Conservation (phyloP, 2,888 invertebrate genomes). For the Limenitis camilla region DNA sequence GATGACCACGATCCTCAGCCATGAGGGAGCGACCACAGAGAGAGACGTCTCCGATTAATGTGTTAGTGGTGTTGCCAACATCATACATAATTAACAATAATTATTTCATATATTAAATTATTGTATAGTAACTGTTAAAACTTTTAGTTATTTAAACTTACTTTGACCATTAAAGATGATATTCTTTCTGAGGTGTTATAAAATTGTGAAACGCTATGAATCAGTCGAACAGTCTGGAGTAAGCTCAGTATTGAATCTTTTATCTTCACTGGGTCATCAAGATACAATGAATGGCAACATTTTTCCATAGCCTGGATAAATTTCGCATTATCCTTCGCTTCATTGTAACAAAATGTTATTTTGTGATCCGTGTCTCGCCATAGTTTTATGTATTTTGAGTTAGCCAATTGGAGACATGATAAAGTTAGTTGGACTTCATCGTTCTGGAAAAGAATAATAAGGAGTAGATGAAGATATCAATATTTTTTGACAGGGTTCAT, state of each 20-base stretch:
- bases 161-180: slow-evolving; percentile 96
- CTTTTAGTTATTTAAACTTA: slow-evolving; percentile 38
- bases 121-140: neutral
- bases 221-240: slow-evolving; percentile 90
- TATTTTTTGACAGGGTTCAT: too few relatives aligned
- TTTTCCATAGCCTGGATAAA: slow-evolving; percentile 93
- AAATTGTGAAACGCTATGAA: slow-evolving; percentile 93
- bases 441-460: slow-evolving; percentile 54
- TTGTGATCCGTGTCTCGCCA: slow-evolving; percentile 92
- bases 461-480: too few relatives aligned
- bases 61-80: too few relatives aligned
- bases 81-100: too few relatives aligned
- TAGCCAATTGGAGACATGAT: slow-evolving; percentile 82
- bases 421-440: slow-evolving; percentile 85
- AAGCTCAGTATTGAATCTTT: slow-evolving; percentile 91
- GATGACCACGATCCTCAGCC: too few relatives aligned
- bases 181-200: slow-evolving; percentile 97
- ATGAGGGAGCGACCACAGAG: too few relatives aligned
- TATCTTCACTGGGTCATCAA: slow-evolving; percentile 95
- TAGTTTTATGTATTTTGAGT: slow-evolving; percentile 84
- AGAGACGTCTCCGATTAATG: too few relatives aligned
- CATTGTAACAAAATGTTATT: slow-evolving; percentile 95
- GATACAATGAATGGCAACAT: slow-evolving; percentile 93
- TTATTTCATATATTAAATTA: neutral
- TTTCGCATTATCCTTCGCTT: slow-evolving; percentile 96